Conservation (phyloP, 2,888 invertebrate genomes). For the Hoplodrina blanda region DNA sequence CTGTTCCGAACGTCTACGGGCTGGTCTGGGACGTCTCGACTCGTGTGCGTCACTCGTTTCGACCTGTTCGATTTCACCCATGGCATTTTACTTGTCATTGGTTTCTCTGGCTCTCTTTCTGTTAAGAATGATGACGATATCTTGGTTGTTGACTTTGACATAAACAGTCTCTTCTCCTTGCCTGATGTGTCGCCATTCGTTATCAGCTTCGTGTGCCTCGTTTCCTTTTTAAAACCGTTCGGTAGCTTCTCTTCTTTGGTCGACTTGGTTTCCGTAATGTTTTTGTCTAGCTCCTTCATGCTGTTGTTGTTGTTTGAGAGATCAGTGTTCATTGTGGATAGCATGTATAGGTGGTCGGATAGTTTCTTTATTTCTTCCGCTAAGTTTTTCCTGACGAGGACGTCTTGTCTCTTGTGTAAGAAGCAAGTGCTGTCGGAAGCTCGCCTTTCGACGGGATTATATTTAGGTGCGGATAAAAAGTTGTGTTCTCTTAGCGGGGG, state of each 20-base stretch:
- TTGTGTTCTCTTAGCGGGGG: conserved; percentile 80
- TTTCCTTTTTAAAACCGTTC: conserved; percentile 83
- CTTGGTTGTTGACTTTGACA: conserved; percentile 85
- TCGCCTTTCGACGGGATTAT: conserved; percentile 92
- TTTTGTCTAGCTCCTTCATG: conserved; percentile 84
- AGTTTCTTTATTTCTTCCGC: conserved; percentile 96
- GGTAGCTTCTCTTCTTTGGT: conserved; percentile 80
- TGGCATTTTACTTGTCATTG: conserved; percentile 89
- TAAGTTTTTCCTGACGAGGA: conserved; percentile 92
- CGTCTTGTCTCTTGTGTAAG: conserved; percentile 91
- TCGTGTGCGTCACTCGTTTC: conserved; percentile 92
- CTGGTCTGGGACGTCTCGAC: conserved; percentile 93
- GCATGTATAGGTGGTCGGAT: conserved; percentile 94
- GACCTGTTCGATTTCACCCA: conserved; percentile 89
- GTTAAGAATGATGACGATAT: conserved; percentile 82
- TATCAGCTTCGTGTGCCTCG: conserved; percentile 76
- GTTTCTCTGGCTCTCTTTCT: conserved; percentile 83
- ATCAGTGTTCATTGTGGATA: conserved; percentile 92
- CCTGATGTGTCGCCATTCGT: conserved; percentile 80
- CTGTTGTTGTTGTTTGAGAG: conserved; percentile 87
- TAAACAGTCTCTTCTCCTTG: conserved; percentile 80
- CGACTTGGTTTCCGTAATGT: conserved; percentile 80
- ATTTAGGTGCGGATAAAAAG: conserved; percentile 77
- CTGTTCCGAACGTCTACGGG: conserved; percentile 90
- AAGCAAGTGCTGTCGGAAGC: conserved; percentile 95